These are phyloP conservation scores for Nautilus pompilius DNA, from an alignment of 1,140 invertebrate genomes.

Conservation along the genomic window DNA sequence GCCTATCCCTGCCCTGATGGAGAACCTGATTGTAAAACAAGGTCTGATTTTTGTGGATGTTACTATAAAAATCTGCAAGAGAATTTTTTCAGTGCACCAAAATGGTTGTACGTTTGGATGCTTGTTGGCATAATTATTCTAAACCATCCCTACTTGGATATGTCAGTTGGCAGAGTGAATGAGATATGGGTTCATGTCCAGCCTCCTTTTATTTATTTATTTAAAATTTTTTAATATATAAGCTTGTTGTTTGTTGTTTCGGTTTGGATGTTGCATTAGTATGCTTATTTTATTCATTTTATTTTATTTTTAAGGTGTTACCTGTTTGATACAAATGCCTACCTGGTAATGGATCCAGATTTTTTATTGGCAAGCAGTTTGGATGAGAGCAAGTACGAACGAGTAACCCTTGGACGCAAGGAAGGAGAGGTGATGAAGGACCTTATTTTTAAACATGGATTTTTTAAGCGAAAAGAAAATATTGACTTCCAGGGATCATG, in stretches of 20 bases:
- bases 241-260: background rate
- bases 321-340: constrained; percentile 55
- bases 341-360: constrained; percentile 55
- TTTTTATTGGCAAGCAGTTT: constrained; percentile 51
- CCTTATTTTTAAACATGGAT: constrained; percentile 55
- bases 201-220: no score
- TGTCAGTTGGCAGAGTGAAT: background rate
- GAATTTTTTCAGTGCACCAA: background rate
- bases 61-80: no score
- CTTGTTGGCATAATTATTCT: background rate
- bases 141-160: background rate
- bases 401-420: constrained; percentile 53
- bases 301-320: constrained; percentile 54
- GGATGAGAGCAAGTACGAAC: constrained; percentile 52
- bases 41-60: no score
- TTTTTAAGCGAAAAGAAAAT: constrained; percentile 49
- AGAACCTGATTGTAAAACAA: constrained; percentile 49
- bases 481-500: constrained; percentile 57
- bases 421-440: constrained; percentile 58
- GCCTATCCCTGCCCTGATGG: constrained; percentile 52
- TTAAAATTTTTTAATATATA: background rate
- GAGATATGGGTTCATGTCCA: background rate
- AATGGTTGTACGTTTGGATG: no score
- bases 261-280: background rate
- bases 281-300: no score